Percentiles rank a stretch among this genome's conserved stretches.
These are phyloP conservation scores for Telmatherina bonti DNA, from an alignment of 2,797 vertebrate genomes.

Conservation along the genomic window DNA sequence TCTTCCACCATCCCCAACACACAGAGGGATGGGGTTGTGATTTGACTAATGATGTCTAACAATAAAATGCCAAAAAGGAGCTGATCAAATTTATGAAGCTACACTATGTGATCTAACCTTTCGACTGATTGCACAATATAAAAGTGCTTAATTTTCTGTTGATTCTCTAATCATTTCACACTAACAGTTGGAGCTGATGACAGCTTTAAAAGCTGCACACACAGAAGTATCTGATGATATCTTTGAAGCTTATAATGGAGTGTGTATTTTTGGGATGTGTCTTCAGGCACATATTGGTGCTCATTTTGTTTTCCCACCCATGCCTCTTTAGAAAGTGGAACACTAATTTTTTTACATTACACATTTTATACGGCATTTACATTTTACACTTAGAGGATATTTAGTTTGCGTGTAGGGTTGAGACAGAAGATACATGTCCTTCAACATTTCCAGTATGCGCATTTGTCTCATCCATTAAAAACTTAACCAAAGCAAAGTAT, in stretches of 20 bases:
- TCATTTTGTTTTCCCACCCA: neutral
- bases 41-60: no score
- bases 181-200: neutral
- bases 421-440: neutral
- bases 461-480: neutral
- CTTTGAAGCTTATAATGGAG: slow-evolving; percentile 24
- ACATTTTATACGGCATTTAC: neutral
- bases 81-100: neutral
- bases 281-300: neutral
- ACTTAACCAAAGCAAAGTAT: neutral
- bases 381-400: no score
- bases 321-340: neutral
- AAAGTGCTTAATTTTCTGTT: neutral
- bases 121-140: neutral
- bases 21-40: neutral
- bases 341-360: neutral
- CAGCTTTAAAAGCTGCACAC: neutral
- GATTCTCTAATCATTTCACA: neutral
- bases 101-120: neutral
- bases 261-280: slow-evolving; percentile 23
- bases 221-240: slow-evolving; percentile 12
- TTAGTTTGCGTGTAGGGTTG: no score
- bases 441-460: neutral
- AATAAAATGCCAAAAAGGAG: no score
- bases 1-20: neutral